Conservation (phyloP, 2,888 invertebrate genomes). For the Heliconius sara region DNA sequence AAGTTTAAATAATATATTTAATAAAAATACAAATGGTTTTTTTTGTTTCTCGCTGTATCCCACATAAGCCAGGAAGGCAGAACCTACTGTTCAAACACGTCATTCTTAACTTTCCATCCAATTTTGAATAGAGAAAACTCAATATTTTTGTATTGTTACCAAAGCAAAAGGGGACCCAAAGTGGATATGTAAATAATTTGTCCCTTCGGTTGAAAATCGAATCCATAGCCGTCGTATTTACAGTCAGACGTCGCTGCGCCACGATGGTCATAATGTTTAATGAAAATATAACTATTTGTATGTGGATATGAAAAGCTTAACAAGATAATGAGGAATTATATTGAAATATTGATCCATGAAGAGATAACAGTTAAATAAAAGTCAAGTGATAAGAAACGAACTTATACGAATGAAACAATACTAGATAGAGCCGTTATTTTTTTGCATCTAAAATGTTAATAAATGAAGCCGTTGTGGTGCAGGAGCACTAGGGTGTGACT, state of each 20-base stretch:
- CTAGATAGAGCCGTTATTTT: too few species aligned
- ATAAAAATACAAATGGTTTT: neutral
- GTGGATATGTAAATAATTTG: too few species aligned
- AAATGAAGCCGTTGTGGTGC: too few species aligned
- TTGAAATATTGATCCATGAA: neutral
- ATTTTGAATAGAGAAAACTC: neutral
- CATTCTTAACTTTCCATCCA: neutral
- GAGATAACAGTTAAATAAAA: conserved; percentile 1
- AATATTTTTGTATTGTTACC: neutral
- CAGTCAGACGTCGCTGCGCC: neutral
- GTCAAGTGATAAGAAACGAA: neutral
- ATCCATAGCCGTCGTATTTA: neutral
- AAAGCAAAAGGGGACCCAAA: too few species aligned
- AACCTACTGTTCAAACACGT: neutral
- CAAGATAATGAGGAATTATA: neutral
- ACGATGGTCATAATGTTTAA: neutral
- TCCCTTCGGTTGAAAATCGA: too few species aligned
- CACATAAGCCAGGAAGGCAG: neutral
- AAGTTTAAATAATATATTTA: too few species aligned
- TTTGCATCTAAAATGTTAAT: too few species aligned
- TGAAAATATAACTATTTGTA: neutral
- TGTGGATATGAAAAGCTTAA: neutral
- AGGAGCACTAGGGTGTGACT: too few species aligned
- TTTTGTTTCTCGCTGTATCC: neutral
- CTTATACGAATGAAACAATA: neutral